Evolutionary conservation across 2,888 invertebrate species (phyloP), one percentile per base, ranked within the genome.

Genomic region (Blastobasis adustella): DNA sequence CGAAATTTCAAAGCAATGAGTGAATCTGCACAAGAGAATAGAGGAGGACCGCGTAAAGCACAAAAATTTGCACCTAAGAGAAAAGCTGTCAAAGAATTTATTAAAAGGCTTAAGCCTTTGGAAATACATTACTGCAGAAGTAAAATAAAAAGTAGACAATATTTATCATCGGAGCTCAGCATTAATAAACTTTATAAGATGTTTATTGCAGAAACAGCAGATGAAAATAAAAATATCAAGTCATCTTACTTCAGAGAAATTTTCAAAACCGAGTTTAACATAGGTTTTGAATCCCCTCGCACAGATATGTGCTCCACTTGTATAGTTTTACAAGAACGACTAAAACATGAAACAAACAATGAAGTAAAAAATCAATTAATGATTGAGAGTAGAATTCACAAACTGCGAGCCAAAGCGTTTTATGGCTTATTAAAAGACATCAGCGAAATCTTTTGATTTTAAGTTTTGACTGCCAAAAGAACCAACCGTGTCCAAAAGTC

Each of bases 231-330:
- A 44, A 46, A 41, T 47, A 47, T 54, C 37, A 53, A 55, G 49
- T 47, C 46, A 53, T 57, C 55, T 49, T 61, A 58, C 54, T 62
- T 63, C 51, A 42, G 62, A 54, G 54, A 43, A 54, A 56, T 58
- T 50, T 63, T 62, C 54, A 62, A 61, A 47, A 62, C 52, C 37
- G 46, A 49, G 36, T 61, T 57, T 52, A 60, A 61, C 54, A 55
- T 63, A 53, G 62, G 59, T 47, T 64, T 65, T 49, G 63, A 62
- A 10, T 56, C 53, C 49, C 61, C 62, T 10, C 50, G 55, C 37
- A 60, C 58, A 23, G 61, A 65, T 50, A 58, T 61, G 40, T 62
- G 63, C 49, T 62, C 62, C 39, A 59, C 54, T 47, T 65, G 62
- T 52, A 38, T 58, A 47, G 50, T 52, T 53, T 53, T 62, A 9